These are phyloP conservation scores for Cyprinodon tularosa DNA, from an alignment of 2,113 vertebrate species.

Conservation along the genomic window DNA sequence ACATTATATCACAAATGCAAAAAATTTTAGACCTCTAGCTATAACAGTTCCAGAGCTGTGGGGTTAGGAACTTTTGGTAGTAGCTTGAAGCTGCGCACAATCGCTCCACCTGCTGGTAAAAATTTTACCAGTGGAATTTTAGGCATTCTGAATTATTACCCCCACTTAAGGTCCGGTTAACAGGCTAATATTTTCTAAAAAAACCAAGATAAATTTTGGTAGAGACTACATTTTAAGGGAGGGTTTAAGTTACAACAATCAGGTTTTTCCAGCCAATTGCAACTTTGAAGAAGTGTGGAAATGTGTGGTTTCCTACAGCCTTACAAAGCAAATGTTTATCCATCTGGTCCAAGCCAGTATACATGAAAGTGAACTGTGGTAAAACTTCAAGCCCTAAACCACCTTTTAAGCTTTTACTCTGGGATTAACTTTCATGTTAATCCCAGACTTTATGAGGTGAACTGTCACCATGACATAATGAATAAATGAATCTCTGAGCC, in stretches of 20 bases:
- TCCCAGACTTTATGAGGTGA: conserved; percentile 34
- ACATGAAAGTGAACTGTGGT: not conserved
- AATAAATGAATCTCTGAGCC: not conserved
- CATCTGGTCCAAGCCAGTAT: not conserved
- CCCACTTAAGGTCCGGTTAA: not conserved
- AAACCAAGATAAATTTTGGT: not conserved
- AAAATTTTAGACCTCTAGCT: no score
- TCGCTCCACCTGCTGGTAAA: no score
- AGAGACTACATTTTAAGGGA: not conserved
- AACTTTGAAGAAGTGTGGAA: not conserved
- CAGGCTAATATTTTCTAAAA: not conserved
- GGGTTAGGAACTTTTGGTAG: no score
- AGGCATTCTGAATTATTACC: no score
- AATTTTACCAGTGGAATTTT: no score
- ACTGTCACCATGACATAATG: conserved; percentile 14
- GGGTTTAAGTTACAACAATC: not conserved
- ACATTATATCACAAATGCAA: no score
- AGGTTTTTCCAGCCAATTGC: not conserved
- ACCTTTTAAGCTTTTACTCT: not conserved
- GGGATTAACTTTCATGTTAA: conserved; percentile 12
- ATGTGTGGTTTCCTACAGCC: no score
- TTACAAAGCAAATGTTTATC: not conserved
- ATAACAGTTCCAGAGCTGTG: no score
- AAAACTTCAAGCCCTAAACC: conserved; percentile 16
- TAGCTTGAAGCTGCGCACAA: no score